Percentiles rank a stretch among this genome's conserved stretches.
Evolutionary conservation across 2,113 vertebrate genomes (phyloP).

Genomic region (Xiphophorus couchianus): DNA sequence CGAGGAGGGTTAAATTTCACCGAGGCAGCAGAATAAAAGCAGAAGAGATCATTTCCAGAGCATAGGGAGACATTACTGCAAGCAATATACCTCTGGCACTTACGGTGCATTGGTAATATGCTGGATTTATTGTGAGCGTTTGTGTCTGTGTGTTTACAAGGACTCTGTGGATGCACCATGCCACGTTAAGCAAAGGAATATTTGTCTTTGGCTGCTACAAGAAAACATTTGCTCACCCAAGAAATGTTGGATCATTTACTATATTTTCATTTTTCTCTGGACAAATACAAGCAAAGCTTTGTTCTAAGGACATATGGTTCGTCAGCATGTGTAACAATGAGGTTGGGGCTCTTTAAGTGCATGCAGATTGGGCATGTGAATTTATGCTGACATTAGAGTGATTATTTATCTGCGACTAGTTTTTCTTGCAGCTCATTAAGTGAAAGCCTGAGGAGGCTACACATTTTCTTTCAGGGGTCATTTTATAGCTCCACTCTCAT

Average conservation of each 20-base stretch:
- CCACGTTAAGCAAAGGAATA: conserved; percentile 11
- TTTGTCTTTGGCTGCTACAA: conserved; percentile 6
- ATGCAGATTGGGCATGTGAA: conserved; percentile 16
- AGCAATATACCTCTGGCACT: conserved; percentile 32
- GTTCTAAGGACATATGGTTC: conserved; percentile 9
- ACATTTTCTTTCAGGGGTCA: background rate
- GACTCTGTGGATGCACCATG: conserved; percentile 17
- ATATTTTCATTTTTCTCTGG: background rate
- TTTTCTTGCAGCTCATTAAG: background rate
- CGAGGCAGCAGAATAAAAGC: conserved; percentile 35
- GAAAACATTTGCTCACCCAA: conserved; percentile 5
- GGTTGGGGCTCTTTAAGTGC: conserved; percentile 12
- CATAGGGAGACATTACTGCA: conserved; percentile 17
- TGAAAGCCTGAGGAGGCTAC: background rate
- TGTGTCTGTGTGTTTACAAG: conserved; percentile 14
- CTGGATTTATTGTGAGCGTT: conserved; percentile 23
- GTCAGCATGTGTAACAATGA: conserved; percentile 30
- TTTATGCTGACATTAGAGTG: conserved; percentile 22
- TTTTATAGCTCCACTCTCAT: background rate
- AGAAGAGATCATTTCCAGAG: conserved; percentile 29
- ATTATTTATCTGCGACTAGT: conserved; percentile 4
- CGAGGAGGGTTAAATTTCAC: conserved; percentile 46
- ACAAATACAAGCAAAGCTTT: background rate
- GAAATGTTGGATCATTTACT: background rate
- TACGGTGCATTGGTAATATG: conserved; percentile 42